Base-by-base conservation (phyloP, 1,140 invertebrate genomes). In the Scaptomyza pallida region DNA sequence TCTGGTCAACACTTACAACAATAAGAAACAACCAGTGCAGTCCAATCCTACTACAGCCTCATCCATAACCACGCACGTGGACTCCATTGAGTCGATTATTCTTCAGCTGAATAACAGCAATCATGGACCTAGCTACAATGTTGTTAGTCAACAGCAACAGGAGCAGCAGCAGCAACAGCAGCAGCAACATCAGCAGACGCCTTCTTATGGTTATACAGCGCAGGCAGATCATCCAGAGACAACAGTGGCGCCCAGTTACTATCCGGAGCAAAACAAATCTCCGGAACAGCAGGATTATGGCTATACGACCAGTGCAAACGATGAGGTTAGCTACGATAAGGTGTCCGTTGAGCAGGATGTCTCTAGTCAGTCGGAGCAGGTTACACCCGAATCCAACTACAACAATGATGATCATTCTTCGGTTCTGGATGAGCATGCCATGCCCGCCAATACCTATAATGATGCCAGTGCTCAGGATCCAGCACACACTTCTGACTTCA, bases 51-150 rank as follows among this genome's bases (percentile, higher is more conserved):
- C 89, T 5, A 89, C 89, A 0, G 67, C 76, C 10, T 76, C 82
- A 4, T 88, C 92, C 65, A 85, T 88, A 45, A 76, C 92, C n/a
- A 91, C 90, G 2, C 93, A 93, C 67, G 79, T 93, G 5, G 92
- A 93, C 16, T 93, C 93, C 3, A 93, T 94, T 54, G 91, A 93
- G 51, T 93, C 93, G 16, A 95, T 95, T 8, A 94, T 95, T 56
- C 93, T 94, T 26, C 94, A 95, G 86, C 78, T 95, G 12, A 95
- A 95, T 72, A 93, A 94, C 15, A 93, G 92, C n/a, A 93, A 92
- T 56, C 92, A 93, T 13, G 90, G 90, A 0, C 90, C 91, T 40
- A 83, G 77, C 45, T 91, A 91, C 61, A 90, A 90, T 45, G 82
- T 91, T 13, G 83, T 89, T 1, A 89, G 62, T 40, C 81, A 90